Conservation (phyloP, 2,888 invertebrate genomes). For the Torymus aiolomorphi region DNA sequence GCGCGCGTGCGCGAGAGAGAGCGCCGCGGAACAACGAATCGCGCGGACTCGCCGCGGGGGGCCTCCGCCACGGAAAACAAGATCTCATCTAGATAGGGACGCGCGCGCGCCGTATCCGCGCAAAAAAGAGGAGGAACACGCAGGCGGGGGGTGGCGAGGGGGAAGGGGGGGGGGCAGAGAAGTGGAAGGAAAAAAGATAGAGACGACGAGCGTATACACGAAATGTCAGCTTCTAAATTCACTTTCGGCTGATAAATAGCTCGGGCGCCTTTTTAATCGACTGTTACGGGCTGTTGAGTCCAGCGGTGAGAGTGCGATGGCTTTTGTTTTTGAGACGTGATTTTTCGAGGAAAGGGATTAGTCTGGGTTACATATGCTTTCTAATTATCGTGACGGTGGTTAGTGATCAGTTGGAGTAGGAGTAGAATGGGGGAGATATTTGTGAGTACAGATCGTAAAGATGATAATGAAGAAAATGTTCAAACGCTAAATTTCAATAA, state of each 20-base stretch:
- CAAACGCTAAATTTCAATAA: too few species aligned
- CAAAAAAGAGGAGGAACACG: slow-evolving; percentile 15
- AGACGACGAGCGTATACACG: not conserved
- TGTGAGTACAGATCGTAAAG: too few species aligned
- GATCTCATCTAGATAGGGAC: slow-evolving; percentile 75
- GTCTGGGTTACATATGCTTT: too few species aligned
- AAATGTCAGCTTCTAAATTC: slow-evolving; percentile 52
- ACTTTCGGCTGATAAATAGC: slow-evolving; percentile 47
- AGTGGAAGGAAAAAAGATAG: slow-evolving; percentile 17
- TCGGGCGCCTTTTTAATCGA: slow-evolving; percentile 32
- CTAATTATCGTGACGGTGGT: too few species aligned
- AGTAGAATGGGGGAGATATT: too few species aligned
- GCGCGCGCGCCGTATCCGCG: slow-evolving; percentile 4
- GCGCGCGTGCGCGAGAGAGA: too few species aligned
- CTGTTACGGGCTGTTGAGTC: slow-evolving; percentile 22
- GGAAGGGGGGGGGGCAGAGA: not conserved
- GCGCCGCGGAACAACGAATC: slow-evolving; percentile 66
- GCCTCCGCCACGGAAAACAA: slow-evolving; percentile 68
- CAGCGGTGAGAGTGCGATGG: not conserved
- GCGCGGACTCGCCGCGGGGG: slow-evolving; percentile 68
- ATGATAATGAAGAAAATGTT: too few species aligned
- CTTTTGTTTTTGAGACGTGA: not conserved
- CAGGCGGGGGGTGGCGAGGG: not conserved
- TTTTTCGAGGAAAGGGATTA: too few species aligned
- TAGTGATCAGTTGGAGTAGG: too few species aligned